Percentiles rank a stretch among this genome's conserved stretches.
These are phyloP conservation scores for Leptonema lineaticorne DNA, from an alignment of 1,140 invertebrate genomes.

Conservation along the genomic window DNA sequence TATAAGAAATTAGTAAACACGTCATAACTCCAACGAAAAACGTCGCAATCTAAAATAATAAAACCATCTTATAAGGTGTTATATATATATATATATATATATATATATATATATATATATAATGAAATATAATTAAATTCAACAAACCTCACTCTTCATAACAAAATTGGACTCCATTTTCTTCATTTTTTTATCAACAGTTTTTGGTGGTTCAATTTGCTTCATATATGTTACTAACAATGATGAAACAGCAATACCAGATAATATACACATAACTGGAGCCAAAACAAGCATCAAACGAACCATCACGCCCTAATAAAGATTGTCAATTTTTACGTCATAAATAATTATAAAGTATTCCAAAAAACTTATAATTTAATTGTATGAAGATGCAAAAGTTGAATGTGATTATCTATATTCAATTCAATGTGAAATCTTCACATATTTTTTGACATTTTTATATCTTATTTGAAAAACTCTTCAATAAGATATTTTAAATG, in stretches of 20 bases:
- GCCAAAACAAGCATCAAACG: conserved; percentile 96
- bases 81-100: no score
- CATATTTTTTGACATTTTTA: neutral
- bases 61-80: no score
- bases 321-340: conserved; percentile 31
- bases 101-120: neutral
- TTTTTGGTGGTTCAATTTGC: conserved; percentile 63
- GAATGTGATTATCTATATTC: neutral
- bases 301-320: conserved; percentile 91
- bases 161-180: conserved; percentile 80
- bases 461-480: neutral
- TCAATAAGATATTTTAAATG: neutral
- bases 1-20: conserved; percentile 86
- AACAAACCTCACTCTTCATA: conserved; percentile 79
- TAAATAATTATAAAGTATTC: neutral
- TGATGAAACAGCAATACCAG: conserved; percentile 90
- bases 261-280: conserved; percentile 96
- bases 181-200: conserved; percentile 67
- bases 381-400: conserved; percentile 18
- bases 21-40: conserved; percentile 84
- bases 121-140: neutral
- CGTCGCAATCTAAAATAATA: conserved; percentile 72
- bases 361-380: conserved; percentile 10
- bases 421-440: conserved; percentile 15
- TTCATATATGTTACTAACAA: conserved; percentile 89